Percentiles rank a stretch among this genome's conserved stretches.
These are phyloP conservation scores for Drosophila triauraria DNA, from an alignment of 1,140 invertebrate genomes.

Conservation along the genomic window DNA sequence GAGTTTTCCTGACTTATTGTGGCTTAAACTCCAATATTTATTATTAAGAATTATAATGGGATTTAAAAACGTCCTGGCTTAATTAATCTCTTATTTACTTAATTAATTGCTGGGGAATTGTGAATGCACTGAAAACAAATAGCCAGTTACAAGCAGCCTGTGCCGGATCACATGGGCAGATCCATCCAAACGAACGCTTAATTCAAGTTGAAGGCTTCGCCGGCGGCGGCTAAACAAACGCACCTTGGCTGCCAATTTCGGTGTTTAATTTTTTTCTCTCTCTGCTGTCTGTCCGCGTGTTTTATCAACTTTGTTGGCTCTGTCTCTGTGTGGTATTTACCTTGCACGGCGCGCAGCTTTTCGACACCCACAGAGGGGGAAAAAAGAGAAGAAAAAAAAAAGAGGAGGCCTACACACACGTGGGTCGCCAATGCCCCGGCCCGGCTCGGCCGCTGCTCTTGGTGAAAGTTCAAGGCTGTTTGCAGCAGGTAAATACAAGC, in stretches of 20 bases:
- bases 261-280: constrained; percentile 44
- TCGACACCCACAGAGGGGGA: constrained; percentile 24
- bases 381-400: not conserved
- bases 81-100: not conserved
- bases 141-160: constrained; percentile 5
- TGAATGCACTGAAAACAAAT: constrained; percentile 6
- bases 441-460: constrained; percentile 21
- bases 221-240: constrained; percentile 62
- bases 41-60: no score
- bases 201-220: constrained; percentile 73
- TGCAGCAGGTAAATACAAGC: constrained; percentile 35
- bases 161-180: constrained; percentile 3
- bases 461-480: constrained; percentile 78
- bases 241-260: constrained; percentile 74
- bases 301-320: constrained; percentile 48
- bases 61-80: no score
- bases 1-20: no score
- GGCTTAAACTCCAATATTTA: no score
- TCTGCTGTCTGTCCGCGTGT: constrained; percentile 6
- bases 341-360: constrained; percentile 51
- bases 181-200: constrained; percentile 44
- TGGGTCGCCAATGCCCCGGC: constrained; percentile 50
- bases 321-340: constrained; percentile 51
- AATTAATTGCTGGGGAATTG: not conserved
- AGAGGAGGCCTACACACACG: constrained; percentile 38